phyloP scores from a whole-genome alignment of 2,113 vertebrate species.

The Ploceus nigricollis region DNA sequence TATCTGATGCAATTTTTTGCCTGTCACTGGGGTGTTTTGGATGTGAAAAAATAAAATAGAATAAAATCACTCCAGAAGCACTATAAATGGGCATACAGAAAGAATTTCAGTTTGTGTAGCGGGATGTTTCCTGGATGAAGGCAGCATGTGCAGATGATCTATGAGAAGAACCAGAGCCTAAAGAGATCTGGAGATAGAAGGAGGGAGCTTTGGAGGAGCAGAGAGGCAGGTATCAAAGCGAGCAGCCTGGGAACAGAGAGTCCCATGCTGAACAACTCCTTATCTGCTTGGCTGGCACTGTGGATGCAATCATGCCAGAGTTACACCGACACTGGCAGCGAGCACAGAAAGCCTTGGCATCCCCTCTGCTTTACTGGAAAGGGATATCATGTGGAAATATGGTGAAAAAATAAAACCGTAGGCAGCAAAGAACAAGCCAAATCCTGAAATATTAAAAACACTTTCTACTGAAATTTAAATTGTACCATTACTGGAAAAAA shows the following conservation, averaged over 20 bases:
- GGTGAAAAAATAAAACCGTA: background rate
- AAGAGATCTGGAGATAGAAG: background rate
- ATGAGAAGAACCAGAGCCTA: background rate
- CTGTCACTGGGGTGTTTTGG: background rate
- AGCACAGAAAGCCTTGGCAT: background rate
- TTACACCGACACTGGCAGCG: background rate
- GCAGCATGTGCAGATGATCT: background rate
- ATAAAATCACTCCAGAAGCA: background rate
- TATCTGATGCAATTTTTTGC: background rate
- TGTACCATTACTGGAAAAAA: background rate
- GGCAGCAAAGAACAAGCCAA: background rate
- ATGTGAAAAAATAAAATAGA: background rate
- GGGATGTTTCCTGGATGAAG: background rate
- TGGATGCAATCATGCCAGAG: background rate
- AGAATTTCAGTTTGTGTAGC: background rate
- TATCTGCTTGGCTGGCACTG: background rate
- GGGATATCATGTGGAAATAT: background rate
- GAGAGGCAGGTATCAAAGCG: constrained; percentile 3
- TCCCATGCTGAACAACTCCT: background rate
- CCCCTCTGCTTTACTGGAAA: background rate
- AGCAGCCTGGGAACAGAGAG: background rate
- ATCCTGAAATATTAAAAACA: background rate
- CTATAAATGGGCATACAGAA: background rate
- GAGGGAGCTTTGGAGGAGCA: background rate
- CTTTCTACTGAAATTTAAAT: background rate